Base-by-base conservation (phyloP, 1,140 invertebrate species). In the Caenorhabditis briggsae region DNA sequence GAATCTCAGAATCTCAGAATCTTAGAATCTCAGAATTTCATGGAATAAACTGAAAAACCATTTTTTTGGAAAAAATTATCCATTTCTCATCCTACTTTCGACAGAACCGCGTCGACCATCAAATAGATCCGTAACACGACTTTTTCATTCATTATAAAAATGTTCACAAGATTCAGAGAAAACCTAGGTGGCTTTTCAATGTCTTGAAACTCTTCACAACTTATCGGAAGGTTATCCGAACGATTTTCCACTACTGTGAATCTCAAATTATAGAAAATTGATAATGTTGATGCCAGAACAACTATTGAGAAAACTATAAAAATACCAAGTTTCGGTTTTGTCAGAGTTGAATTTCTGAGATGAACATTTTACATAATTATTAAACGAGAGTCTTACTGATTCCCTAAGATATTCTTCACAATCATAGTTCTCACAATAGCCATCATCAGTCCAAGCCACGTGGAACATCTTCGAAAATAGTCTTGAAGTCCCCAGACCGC, bases 151-250 rank as follows among this genome's bases (percentile, higher is more conserved):
- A 33, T 61, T 9, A 3, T 33, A 61, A 61, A 61, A 23, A 61
- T 3, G 1, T 12, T 23, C 1, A 25, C 14, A 11, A 25, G 12
- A 25, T 8, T 61, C 59, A 61, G 9, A 25, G 59, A 20, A 33
- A 20, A 61, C 23, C 23, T 61, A 0, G 59, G 59, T 2, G 59
- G 23, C 0, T 8, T 25, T 5, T 61, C 20, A 33, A 61, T 61
- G 11, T 61, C 23, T 61, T 61, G 59, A 61, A 61, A 61, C 59
- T 61, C 59, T 61, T 61, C 59, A 25, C 59, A 61, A 61, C 59
- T 61, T 0, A 61, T 33, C 0, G 59, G 59, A 11, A 61, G 12
- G 14, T 8, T 8, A 61, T 61, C 59, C 2, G 14, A 25, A 12
- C 59, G 2, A 25, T 61, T 61, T 33, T 61, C 23, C 8, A 61